A percentile compares a stretch with the other conserved stretches of the same genome.
These are phyloP conservation scores for Sakesphorus luctuosus DNA, from an alignment of 2,113 vertebrate species.

Conservation along the genomic window DNA sequence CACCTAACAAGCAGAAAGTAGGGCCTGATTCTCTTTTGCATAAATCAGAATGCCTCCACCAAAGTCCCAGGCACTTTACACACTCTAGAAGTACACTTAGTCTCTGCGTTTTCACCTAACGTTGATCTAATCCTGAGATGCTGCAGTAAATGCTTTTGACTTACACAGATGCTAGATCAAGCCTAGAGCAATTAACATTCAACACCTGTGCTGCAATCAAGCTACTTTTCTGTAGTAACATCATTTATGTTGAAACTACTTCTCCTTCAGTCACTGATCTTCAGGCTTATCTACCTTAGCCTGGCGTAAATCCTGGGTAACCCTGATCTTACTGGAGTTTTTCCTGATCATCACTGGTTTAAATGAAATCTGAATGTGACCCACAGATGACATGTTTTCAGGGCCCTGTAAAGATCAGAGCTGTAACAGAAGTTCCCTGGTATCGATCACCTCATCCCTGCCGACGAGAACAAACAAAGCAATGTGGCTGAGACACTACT, in stretches of 20 bases:
- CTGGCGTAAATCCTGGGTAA: conserved; percentile 51
- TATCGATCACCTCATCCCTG: not conserved
- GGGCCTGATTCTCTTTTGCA: not conserved
- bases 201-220: conserved; percentile 43
- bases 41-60: not conserved
- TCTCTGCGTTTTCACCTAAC: conserved; percentile 11
- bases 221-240: conserved; percentile 50
- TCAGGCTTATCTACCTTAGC: conserved; percentile 49
- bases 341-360: conserved; percentile 43
- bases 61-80: not conserved
- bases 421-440: not conserved
- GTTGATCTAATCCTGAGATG: conserved; percentile 15
- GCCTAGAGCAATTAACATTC: conserved; percentile 49
- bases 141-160: conserved; percentile 40
- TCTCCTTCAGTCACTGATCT: conserved; percentile 49
- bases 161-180: conserved; percentile 33
- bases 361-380: conserved; percentile 39
- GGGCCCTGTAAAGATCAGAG: not conserved
- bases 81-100: not conserved
- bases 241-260: conserved; percentile 49
- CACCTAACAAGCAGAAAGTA: not conserved
- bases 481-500: not conserved
- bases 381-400: not conserved
- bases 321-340: conserved; percentile 30
- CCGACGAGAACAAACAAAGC: not conserved